Evolutionary conservation across 1,140 invertebrate species (phyloP).

Genomic region (Vanessa tameamea): DNA sequence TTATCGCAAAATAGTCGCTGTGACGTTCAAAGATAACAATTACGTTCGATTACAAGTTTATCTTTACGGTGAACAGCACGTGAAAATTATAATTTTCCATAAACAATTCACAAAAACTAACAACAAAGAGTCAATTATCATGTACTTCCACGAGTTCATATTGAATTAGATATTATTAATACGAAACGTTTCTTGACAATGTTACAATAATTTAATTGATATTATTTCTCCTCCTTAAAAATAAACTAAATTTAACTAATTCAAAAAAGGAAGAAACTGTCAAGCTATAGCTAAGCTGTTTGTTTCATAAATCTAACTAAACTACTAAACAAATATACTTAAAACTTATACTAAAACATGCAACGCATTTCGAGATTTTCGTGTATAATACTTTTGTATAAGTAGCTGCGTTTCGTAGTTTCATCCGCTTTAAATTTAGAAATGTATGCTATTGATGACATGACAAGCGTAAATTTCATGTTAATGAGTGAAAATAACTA

Average conservation of each 20-base stretch:
- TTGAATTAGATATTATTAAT: neutral
- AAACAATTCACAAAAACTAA: neutral
- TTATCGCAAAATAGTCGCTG: slow-evolving; percentile 41
- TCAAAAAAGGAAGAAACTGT: no score
- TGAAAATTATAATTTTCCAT: slow-evolving; percentile 4
- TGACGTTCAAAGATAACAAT: slow-evolving; percentile 43
- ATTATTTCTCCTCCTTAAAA: neutral
- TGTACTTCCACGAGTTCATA: neutral
- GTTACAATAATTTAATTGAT: slow-evolving; percentile 7
- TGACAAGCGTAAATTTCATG: no score
- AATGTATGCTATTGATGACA: no score
- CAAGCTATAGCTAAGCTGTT: no score
- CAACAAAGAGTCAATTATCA: neutral
- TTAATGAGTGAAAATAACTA: neutral
- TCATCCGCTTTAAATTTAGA: no score
- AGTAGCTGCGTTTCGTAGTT: no score
- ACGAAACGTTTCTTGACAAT: slow-evolving; percentile 11
- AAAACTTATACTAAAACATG: no score
- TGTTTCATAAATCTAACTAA: no score
- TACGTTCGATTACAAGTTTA: slow-evolving; percentile 35
- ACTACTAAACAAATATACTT: no score
- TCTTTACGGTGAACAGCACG: slow-evolving; percentile 13
- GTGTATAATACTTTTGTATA: no score
- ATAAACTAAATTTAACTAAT: neutral
- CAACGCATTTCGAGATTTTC: no score